Percentiles rank a stretch among this genome's conserved stretches.
Conservation (phyloP, 2,888 invertebrate genomes). For the Drosophila mimetica region DNA sequence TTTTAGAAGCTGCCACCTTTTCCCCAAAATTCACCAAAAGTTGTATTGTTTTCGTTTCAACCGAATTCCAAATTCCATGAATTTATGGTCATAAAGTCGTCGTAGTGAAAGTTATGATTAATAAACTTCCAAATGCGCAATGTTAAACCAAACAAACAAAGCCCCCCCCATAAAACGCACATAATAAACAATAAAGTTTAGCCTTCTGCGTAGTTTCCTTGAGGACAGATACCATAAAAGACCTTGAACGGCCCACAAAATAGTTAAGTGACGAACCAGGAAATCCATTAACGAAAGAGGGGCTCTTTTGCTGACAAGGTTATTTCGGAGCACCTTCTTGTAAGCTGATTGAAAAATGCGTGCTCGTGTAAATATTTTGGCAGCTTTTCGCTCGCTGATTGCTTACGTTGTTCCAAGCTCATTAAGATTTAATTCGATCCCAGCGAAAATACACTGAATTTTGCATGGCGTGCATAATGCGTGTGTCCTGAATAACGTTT, state of each 20-base stretch:
- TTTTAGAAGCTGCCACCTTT: background rate
- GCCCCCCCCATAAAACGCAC: constrained; percentile 19
- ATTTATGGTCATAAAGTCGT: constrained; percentile 26
- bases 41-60: constrained; percentile 13
- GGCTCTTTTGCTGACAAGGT: constrained; percentile 15
- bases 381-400: constrained; percentile 20
- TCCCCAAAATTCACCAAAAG: background rate
- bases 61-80: constrained; percentile 22
- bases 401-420: constrained; percentile 15
- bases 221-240: background rate
- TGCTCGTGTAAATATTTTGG: constrained; percentile 39
- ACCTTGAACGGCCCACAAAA: constrained; percentile 18
- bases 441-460: constrained; percentile 25
- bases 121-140: constrained; percentile 45
- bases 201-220: constrained; percentile 18
- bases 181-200: constrained; percentile 36
- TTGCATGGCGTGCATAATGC: constrained; percentile 14
- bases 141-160: constrained; percentile 18
- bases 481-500: constrained; percentile 15
- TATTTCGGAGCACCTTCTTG: background rate
- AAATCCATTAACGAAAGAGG: constrained; percentile 54
- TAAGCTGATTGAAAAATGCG: constrained; percentile 32
- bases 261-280: constrained; percentile 38
- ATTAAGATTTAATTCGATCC: constrained; percentile 54
- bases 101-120: constrained; percentile 49